Conservation (phyloP, 2,888 invertebrate genomes). For the Parnassius orleans region DNA sequence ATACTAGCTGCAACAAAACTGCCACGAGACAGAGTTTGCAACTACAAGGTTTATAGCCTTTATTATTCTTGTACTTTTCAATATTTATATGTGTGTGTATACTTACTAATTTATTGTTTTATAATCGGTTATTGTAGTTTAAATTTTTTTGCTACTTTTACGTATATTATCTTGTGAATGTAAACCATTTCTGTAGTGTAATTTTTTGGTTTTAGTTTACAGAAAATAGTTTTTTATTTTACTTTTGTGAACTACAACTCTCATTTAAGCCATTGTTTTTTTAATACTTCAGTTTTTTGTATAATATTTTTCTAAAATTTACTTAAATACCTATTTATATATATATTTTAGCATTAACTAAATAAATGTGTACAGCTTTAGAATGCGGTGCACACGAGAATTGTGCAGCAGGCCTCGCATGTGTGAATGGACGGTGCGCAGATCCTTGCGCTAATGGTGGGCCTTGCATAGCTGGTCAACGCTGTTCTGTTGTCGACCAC, state of each 20-base stretch:
- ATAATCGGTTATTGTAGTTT: background rate
- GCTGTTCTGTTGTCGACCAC: constrained; percentile 91
- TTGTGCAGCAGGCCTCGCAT: constrained; percentile 88
- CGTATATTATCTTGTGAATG: too few species aligned
- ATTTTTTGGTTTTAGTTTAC: too few species aligned
- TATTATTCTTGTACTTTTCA: constrained; percentile 42
- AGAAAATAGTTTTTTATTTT: too few species aligned
- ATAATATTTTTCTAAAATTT: background rate
- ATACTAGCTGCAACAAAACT: constrained; percentile 65
- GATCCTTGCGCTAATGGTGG: constrained; percentile 89
- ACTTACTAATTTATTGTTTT: background rate
- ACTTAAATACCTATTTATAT: background rate
- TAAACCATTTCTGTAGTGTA: too few species aligned
- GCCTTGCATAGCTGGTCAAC: constrained; percentile 87
- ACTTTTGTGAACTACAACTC: too few species aligned
- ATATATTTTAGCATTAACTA: constrained; percentile 17
- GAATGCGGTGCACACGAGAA: constrained; percentile 90
- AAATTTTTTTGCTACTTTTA: too few species aligned
- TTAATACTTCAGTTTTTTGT: background rate
- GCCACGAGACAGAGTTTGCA: constrained; percentile 79
- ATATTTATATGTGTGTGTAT: constrained; percentile 33
- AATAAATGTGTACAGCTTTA: constrained; percentile 82
- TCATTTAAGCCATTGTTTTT: background rate
- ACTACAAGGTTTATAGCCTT: constrained; percentile 55
- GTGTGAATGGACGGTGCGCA: constrained; percentile 88